Evolutionary conservation across 2,797 vertebrate genomes (phyloP), one percentile per base, ranked within the genome.

Genomic region (Meda fulgida): DNA sequence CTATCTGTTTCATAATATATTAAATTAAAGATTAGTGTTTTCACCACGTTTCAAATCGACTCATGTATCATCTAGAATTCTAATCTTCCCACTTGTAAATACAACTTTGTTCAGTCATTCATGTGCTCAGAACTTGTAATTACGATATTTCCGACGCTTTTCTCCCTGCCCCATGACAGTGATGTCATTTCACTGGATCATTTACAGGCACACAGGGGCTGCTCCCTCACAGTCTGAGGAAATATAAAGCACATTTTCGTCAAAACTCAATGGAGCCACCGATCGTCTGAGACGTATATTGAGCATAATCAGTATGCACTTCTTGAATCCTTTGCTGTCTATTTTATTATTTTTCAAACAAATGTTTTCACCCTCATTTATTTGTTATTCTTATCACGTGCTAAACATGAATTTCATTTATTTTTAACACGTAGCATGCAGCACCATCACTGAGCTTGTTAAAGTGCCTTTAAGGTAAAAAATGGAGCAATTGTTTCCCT

Each of bases 161-260:
- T 93, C 85, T 81, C 84, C 75, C 34, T 75, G 66, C 79, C 91
- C 89, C 87, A 67, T 83, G 84, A 87, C 40, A 63, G 88, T 90
- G 91, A 92, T 86, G 80, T 92, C 90, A 93, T 86, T 79, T 87
- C 84, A 89, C 19, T 46, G 53, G 55, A 86, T 90, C 90, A 90
- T 92, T 83, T 91, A 88, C 60, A 85, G 92, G 92, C 92, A 92
- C 86, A 90, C 84, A 71, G 81, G 63, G 72, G 34, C 87, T 92
- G 89, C 90, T 91, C 84, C 86, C 51, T 66, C 23, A 60, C 70
- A 63, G 86, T 86, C 85, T 84, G 86, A n/a, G 80, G 36, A 89
- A 86, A 78, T 81, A 80, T 87, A 69, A 78, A 65, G 89, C 83
- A 88, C 81, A 88, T 26, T 6, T 69, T 89, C 77, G 85, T 87